Conservation (phyloP, 2,113 vertebrate species). For the Orthonyx spaldingii region DNA sequence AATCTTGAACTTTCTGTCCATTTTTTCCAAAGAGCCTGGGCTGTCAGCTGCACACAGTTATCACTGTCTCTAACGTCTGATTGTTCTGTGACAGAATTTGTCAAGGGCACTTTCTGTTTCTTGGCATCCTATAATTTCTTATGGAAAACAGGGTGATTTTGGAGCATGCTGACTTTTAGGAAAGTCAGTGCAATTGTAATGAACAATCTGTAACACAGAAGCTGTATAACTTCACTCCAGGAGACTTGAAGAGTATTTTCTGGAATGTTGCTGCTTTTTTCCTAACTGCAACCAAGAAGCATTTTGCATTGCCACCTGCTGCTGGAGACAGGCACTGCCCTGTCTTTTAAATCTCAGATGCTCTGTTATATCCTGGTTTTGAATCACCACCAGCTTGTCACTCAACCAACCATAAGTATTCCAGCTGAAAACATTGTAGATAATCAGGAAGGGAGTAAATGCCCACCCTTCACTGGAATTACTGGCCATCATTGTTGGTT, state of each 20-base stretch:
- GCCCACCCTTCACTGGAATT: background rate
- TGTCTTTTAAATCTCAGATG: background rate
- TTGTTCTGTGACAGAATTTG: background rate
- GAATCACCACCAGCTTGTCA: background rate
- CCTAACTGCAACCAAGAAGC: background rate
- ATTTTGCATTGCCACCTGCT: conserved; percentile 67
- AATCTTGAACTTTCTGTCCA: background rate
- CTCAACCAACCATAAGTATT: background rate
- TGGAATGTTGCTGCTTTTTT: conserved; percentile 22
- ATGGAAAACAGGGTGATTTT: background rate
- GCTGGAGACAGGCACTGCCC: conserved; percentile 15
- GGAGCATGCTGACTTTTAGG: background rate
- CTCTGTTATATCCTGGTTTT: background rate
- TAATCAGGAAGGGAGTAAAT: background rate
- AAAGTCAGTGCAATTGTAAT: background rate
- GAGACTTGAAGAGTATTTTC: conserved; percentile 26
- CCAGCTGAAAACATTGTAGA: background rate
- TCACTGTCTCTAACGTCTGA: background rate
- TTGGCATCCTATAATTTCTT: background rate
- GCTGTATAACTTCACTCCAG: background rate
- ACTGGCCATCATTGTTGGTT: background rate
- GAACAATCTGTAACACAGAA: conserved; percentile 5
- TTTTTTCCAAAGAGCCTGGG: background rate
- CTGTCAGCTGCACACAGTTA: background rate
- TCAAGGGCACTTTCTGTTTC: background rate